Base-by-base conservation (phyloP, 2,888 invertebrate genomes). In the Eupelmus urozonus region DNA sequence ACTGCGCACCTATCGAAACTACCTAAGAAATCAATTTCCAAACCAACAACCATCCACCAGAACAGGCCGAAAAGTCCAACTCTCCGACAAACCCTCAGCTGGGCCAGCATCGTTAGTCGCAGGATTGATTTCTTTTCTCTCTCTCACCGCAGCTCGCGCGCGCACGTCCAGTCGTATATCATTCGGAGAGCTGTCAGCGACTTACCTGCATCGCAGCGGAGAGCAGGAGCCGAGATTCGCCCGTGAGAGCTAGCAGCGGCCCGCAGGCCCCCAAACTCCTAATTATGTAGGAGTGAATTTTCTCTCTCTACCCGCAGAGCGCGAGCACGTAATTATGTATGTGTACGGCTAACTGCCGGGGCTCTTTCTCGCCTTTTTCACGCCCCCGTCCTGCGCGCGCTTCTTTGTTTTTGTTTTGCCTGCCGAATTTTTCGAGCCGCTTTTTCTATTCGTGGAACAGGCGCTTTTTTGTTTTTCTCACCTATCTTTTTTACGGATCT, bases 51-150 rank as follows among this genome's bases (percentile, higher is more conserved):
- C n/a, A n/a, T n/a, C n/a, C n/a, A n/a, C n/a, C n/a, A n/a, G n/a
- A n/a, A n/a, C n/a, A n/a, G n/a, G n/a, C n/a, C n/a, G n/a, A n/a
- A n/a, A n/a, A n/a, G n/a, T n/a, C n/a, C n/a, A n/a, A n/a, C n/a
- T n/a, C n/a, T n/a, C n/a, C n/a, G n/a, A n/a, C n/a, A n/a, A n/a
- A n/a, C n/a, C n/a, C n/a, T n/a, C n/a, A n/a, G n/a, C 5, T 34
- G 9, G 34, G 34, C n/a, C 9, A 34, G 34, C 25, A 40, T 69
- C 75, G 42, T 76, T 74, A 74, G 45, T 29, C 27, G 20, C 42
- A 42, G 76, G 70, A 70, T 57, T 76, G 63, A 70, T 76, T 76
- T 74, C 74, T 66, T 74, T 59, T 66, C 66, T 71, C 27, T 18
- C 42, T 42, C 27, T 18, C 42, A 25, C 29, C 55, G 65, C 16